These are phyloP conservation scores for Psittacula cyanocephala DNA, from an alignment of 2,113 vertebrate genomes.

Conservation along the genomic window DNA sequence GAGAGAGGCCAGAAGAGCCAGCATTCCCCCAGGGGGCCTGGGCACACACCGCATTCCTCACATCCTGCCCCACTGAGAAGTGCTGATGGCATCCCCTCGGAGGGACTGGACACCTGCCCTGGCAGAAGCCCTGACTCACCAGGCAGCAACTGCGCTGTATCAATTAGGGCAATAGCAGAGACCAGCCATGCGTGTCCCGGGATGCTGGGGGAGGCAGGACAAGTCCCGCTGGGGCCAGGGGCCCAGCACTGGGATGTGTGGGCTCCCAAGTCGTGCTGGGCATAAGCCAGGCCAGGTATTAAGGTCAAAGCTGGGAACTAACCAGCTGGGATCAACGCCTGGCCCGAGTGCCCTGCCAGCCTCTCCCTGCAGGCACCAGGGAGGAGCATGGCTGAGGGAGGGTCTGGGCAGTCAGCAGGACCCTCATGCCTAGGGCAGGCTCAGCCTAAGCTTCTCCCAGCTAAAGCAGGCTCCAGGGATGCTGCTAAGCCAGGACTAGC, in stretches of 20 bases:
- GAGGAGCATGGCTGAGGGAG: not conserved
- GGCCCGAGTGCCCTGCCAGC: not conserved
- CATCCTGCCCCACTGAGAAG: not conserved
- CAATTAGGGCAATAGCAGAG: constrained; percentile 10
- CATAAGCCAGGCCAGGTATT: not conserved
- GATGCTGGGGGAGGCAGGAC: not conserved
- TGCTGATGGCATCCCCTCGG: constrained; percentile 48
- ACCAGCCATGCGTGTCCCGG: accelerated
- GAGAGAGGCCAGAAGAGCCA: not conserved
- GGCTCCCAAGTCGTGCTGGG: not conserved
- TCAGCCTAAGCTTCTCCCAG: not conserved
- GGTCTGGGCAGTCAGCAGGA: not conserved
- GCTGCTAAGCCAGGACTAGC: not conserved
- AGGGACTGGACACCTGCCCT: not conserved
- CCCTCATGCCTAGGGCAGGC: not conserved
- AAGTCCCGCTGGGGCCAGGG: not conserved
- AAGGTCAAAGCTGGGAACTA: not conserved
- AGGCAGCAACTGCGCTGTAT: not conserved
- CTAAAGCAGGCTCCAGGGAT: not conserved
- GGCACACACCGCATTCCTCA: constrained; percentile 33
- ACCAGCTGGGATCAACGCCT: not conserved
- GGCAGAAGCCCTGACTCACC: not conserved
- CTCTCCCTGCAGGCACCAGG: accelerated
- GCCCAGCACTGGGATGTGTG: not conserved
- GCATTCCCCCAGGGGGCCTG: not conserved